phyloP scores from a whole-genome alignment of 30 jellyfish, hydroid and myxozoan genomes.

The Turritopsis dohrnii region DNA sequence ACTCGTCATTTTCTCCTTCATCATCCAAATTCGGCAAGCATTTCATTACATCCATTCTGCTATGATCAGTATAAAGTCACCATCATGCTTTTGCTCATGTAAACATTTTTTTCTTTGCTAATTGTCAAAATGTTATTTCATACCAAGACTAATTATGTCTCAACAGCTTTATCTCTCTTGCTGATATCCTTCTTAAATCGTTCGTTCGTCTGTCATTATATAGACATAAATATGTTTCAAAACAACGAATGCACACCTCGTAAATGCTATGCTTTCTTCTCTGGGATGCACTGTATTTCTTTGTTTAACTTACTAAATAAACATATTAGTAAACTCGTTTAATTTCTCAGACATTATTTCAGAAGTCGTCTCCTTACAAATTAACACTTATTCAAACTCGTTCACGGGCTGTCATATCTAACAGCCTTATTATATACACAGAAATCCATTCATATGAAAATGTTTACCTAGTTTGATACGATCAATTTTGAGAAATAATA shows the following conservation, averaged over 20 bases:
- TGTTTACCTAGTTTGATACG: not conserved
- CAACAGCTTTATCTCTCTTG: not conserved
- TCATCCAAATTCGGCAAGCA: conserved; percentile 13
- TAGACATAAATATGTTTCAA: not conserved
- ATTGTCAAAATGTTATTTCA: not conserved
- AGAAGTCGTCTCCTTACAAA: not conserved
- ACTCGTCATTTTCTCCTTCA: conserved; percentile 25
- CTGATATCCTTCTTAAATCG: not conserved
- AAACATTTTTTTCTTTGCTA: not conserved
- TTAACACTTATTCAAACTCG: not conserved
- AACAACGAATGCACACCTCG: not conserved
- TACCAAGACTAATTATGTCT: not conserved
- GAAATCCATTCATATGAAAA: not conserved
- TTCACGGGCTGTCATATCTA: not conserved
- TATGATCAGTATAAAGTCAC: not conserved
- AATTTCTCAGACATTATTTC: not conserved
- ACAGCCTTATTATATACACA: not conserved
- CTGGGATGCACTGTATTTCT: not conserved
- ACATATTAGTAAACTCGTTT: not conserved
- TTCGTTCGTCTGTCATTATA: not conserved
- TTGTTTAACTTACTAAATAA: not conserved
- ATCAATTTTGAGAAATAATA: too few relatives aligned
- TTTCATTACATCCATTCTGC: not conserved
- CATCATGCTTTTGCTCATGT: not conserved
- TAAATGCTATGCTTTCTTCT: not conserved